A percentile compares a stretch with the other conserved stretches of the same genome.
Evolutionary conservation across 1,140 invertebrate species (phyloP).

Genomic region (Lucilia cuprina): DNA sequence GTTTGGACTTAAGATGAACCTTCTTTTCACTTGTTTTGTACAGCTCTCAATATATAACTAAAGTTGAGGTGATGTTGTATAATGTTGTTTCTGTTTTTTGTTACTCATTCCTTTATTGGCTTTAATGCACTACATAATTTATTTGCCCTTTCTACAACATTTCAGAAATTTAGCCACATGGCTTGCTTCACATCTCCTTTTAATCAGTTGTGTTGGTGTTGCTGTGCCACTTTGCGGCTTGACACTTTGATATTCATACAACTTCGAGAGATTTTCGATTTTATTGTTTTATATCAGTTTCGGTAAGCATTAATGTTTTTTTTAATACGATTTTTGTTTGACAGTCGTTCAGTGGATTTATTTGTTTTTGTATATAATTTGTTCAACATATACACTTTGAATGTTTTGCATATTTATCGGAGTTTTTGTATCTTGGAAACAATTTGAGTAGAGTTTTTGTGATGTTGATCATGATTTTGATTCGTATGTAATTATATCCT

Average conservation of each 20-base stretch:
- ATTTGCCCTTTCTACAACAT: neutral
- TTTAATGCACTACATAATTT: slow-evolving; percentile 40
- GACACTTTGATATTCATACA: slow-evolving; percentile 35
- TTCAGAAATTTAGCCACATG: neutral
- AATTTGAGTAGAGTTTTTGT: neutral
- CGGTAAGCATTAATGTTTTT: neutral
- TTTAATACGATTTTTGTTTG: slow-evolving; percentile 33
- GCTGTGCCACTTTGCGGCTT: slow-evolving; percentile 32
- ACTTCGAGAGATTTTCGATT: neutral
- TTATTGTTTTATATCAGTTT: neutral
- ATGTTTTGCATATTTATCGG: slow-evolving; percentile 21
- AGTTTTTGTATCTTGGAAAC: neutral
- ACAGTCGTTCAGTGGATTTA: slow-evolving; percentile 22
- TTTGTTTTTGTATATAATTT: slow-evolving; percentile 38
- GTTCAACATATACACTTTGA: slow-evolving; percentile 40
- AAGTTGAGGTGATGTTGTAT: no score
- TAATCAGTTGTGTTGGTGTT: slow-evolving; percentile 32
- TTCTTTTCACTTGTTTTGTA: neutral
- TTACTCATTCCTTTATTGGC: slow-evolving; percentile 10
- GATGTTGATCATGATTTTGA: neutral
- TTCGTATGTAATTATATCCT: no score
- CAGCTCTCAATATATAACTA: neutral
- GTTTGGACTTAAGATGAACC: no score
- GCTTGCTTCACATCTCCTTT: neutral
- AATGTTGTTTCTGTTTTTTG: no score